Percentiles rank a stretch among this genome's conserved stretches.
Evolutionary conservation across 2,888 invertebrate species (phyloP).

Genomic region (Tenthredo livida): DNA sequence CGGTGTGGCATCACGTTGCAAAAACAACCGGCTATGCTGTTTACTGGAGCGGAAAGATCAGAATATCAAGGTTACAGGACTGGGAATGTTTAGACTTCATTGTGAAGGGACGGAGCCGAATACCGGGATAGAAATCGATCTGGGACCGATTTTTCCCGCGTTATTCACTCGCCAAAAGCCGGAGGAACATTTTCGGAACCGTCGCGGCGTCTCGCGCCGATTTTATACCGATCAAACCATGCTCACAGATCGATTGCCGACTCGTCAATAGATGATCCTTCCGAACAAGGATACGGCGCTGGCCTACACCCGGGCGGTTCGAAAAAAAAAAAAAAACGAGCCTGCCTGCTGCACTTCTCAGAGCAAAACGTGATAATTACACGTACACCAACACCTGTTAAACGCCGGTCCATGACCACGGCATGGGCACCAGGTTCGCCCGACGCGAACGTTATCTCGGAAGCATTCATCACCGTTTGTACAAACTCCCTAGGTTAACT

Average conservation of each 20-base stretch:
- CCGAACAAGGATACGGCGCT: slow-evolving; percentile 33
- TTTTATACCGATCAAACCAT: background rate
- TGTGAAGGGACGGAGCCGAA: background rate
- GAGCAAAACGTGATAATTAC: slow-evolving; percentile 72
- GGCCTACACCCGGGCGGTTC: background rate
- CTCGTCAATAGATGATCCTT: slow-evolving; percentile 33
- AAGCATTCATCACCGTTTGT: slow-evolving; percentile 24
- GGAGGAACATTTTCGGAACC: background rate
- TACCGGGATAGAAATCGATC: background rate
- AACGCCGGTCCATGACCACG: slow-evolving; percentile 17
- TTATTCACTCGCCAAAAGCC: background rate
- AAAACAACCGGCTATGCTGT: slow-evolving; percentile 4
- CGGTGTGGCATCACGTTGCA: slow-evolving; percentile 18
- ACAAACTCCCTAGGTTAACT: slow-evolving; percentile 10
- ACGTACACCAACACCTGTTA: slow-evolving; percentile 72
- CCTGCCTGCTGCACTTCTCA: slow-evolving; percentile 43
- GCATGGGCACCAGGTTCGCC: background rate
- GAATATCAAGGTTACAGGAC: slow-evolving; percentile 41
- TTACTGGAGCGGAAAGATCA: slow-evolving; percentile 51
- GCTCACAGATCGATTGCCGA: background rate
- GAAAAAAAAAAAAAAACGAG: slow-evolving; percentile 2
- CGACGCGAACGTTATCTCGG: slow-evolving; percentile 26
- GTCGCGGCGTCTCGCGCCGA: background rate
- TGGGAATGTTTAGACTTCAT: slow-evolving; percentile 28
- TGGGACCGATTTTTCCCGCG: background rate